These are phyloP conservation scores for Manis crassicaudata DNA, from an alignment of 2,797 vertebrate species.

Conservation along the genomic window DNA sequence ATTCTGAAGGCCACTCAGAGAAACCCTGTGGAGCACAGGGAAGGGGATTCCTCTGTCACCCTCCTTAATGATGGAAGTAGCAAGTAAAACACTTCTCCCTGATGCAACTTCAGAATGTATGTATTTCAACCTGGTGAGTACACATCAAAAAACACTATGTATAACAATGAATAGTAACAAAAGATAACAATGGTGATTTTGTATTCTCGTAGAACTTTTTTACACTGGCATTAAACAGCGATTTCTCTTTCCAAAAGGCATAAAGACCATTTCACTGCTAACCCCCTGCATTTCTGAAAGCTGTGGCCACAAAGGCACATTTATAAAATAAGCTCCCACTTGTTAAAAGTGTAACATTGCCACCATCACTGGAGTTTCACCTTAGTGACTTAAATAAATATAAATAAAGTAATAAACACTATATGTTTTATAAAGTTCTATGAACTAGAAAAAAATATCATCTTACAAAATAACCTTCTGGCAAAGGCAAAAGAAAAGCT, in stretches of 20 bases:
- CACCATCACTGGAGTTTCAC: slow-evolving; percentile 81
- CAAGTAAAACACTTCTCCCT: slow-evolving; percentile 23
- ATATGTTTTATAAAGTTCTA: slow-evolving; percentile 84
- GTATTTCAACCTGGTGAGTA: background rate
- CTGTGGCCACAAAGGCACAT: slow-evolving; percentile 83
- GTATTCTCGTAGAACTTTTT: slow-evolving; percentile 76
- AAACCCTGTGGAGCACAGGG: background rate
- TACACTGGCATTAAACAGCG: slow-evolving; percentile 80
- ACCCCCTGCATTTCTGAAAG: slow-evolving; percentile 76
- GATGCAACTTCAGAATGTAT: background rate
- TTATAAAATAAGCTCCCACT: slow-evolving; percentile 83
- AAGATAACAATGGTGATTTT: slow-evolving; percentile 70
- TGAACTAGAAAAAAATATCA: slow-evolving; percentile 45
- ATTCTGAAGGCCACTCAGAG: slow-evolving; percentile 1
- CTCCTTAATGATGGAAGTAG: background rate
- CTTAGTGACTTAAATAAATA: slow-evolving; percentile 85
- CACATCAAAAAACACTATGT: slow-evolving; percentile 10
- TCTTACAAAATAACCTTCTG: slow-evolving; percentile 76
- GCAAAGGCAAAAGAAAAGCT: slow-evolving; percentile 77
- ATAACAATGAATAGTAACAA: slow-evolving; percentile 60
- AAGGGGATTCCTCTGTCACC: background rate
- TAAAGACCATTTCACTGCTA: slow-evolving; percentile 72
- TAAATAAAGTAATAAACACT: slow-evolving; percentile 88
- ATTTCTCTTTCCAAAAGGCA: slow-evolving; percentile 77
- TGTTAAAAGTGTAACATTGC: slow-evolving; percentile 83